Conservation (phyloP, 2,888 invertebrate species). For the Cheilosia scutellata region DNA sequence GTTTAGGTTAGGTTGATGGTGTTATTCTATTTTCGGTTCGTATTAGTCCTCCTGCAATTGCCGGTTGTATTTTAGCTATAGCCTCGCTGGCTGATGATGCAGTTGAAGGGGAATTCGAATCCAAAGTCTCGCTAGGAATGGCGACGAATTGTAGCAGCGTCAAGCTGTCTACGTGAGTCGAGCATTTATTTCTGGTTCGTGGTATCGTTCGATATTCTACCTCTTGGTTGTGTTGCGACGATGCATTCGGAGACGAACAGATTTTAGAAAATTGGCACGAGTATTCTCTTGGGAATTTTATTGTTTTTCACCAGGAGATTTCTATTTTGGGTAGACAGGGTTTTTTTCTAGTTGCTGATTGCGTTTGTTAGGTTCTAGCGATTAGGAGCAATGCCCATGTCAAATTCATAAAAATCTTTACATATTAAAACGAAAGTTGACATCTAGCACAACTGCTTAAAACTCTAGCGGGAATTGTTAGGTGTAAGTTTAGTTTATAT, state of each 20-base stretch:
- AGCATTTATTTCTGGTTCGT: constrained; percentile 42
- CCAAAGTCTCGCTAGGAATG: constrained; percentile 48
- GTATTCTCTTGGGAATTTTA: constrained; percentile 52
- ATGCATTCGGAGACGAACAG: constrained; percentile 49
- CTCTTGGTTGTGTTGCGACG: constrained; percentile 4
- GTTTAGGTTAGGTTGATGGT: constrained; percentile 15
- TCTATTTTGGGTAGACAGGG: constrained; percentile 45
- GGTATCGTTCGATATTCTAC: constrained; percentile 2
- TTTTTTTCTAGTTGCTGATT: not conserved
- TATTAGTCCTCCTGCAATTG: constrained; percentile 5
- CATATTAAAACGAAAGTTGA: too few species aligned
- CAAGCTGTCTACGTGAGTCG: constrained; percentile 75
- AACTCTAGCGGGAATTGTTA: too few species aligned
- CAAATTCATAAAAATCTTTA: too few species aligned
- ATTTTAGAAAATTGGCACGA: constrained; percentile 66
- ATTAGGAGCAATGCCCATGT: too few species aligned
- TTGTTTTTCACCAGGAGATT: constrained; percentile 55
- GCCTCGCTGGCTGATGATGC: constrained; percentile 35
- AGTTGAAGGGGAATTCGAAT: constrained; percentile 50
- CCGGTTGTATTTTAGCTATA: not conserved
- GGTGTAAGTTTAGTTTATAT: too few species aligned
- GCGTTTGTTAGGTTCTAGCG: not conserved
- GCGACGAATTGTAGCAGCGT: constrained; percentile 69
- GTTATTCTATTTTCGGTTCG: constrained; percentile 36
- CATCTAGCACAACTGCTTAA: too few species aligned